Conservation (phyloP, 2,888 invertebrate species). For the Cerastis leucographa region DNA sequence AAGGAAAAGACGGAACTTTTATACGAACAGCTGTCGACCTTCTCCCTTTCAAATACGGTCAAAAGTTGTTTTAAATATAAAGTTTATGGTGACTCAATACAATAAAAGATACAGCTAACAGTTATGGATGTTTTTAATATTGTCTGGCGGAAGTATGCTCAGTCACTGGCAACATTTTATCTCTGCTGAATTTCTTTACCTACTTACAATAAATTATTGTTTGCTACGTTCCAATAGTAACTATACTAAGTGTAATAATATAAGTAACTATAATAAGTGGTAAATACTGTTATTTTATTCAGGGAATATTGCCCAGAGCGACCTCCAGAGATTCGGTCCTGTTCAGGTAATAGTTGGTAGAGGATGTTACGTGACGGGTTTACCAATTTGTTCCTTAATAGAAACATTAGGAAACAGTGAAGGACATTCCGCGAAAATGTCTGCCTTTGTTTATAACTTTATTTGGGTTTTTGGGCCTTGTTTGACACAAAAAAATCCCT, state of each 20-base stretch:
- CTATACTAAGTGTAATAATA: too few relatives aligned
- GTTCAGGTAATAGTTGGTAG: constrained; percentile 71
- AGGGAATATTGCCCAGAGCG: constrained; percentile 65
- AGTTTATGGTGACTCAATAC: constrained; percentile 9
- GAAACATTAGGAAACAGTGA: constrained; percentile 46
- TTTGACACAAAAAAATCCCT: background rate
- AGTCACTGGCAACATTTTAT: constrained; percentile 2
- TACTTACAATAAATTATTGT: constrained; percentile 30
- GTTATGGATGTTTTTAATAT: constrained; percentile 7
- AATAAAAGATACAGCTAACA: constrained; percentile 10
- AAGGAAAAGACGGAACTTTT: background rate
- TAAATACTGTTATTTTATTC: constrained; percentile 72
- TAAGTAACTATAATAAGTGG: too few relatives aligned
- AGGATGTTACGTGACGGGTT: constrained; percentile 70
- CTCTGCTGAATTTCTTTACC: constrained; percentile 6
- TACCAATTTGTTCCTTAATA: constrained; percentile 63
- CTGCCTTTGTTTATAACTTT: constrained; percentile 26
- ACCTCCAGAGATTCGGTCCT: constrained; percentile 69
- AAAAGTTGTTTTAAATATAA: constrained; percentile 7
- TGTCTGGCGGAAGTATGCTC: constrained; percentile 14
- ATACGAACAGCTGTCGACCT: constrained; percentile 17
- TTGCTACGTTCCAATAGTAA: constrained; percentile 38
- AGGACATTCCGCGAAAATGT: constrained; percentile 40
- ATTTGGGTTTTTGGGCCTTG: background rate
- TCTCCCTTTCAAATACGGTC: constrained; percentile 8